Percentiles rank a stretch among this genome's conserved stretches.
Evolutionary conservation across 2,888 invertebrate species (phyloP).

Genomic region (Eugnorisma glareosa): DNA sequence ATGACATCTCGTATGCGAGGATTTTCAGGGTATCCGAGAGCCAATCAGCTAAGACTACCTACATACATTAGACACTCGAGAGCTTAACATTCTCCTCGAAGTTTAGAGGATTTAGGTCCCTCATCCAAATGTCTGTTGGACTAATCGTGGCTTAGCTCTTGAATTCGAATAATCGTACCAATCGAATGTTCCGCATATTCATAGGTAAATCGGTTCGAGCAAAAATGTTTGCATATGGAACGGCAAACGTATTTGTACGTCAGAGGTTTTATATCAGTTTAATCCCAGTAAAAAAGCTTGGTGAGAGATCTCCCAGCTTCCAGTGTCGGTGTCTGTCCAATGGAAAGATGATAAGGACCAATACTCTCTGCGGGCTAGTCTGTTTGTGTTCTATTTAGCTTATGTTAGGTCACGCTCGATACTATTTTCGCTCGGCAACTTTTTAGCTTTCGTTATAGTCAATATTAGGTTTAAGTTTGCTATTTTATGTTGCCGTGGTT

Average conservation of each 20-base stretch:
- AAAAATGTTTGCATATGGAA: conserved; percentile 58
- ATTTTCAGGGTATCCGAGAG: conserved; percentile 53
- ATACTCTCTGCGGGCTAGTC: conserved; percentile 62
- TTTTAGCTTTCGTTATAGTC: conserved; percentile 23
- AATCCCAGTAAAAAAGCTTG: conserved; percentile 64
- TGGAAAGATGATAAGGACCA: conserved; percentile 65
- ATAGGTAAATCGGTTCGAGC: conserved; percentile 57
- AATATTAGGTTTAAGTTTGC: conserved; percentile 16
- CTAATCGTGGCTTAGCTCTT: conserved; percentile 61
- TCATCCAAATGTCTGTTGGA: conserved; percentile 58
- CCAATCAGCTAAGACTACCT: conserved; percentile 57
- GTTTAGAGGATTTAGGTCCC: conserved; percentile 62
- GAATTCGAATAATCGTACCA: conserved; percentile 59
- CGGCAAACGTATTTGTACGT: conserved; percentile 60
- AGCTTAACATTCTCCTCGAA: conserved; percentile 56
- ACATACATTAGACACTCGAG: conserved; percentile 46
- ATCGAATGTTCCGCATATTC: conserved; percentile 59
- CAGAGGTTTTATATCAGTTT: conserved; percentile 57
- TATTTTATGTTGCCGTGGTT: conserved; percentile 14
- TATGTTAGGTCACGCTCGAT: conserved; percentile 60
- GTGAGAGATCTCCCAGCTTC: conserved; percentile 57
- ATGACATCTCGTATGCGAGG: conserved; percentile 47
- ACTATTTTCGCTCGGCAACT: conserved; percentile 11
- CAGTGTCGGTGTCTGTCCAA: conserved; percentile 60
- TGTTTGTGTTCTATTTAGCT: conserved; percentile 64